Base-by-base conservation (phyloP, 2,113 vertebrate genomes). In the Apus apus region DNA sequence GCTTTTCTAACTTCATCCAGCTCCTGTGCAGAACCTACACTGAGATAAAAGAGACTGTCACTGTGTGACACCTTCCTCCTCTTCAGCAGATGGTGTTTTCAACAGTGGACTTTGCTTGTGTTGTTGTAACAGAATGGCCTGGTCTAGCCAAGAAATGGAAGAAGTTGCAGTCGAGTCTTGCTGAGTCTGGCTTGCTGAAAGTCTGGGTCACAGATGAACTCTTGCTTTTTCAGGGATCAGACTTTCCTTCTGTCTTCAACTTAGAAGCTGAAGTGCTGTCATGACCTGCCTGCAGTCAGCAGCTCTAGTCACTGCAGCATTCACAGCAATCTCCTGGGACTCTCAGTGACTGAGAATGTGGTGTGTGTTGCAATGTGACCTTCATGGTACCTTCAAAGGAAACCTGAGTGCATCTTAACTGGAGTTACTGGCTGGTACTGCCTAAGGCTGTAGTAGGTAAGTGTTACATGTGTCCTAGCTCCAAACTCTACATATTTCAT, bases 41-140 rank as follows among this genome's bases (percentile, higher is more conserved):
- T 43, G 86, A 87, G 95, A 95, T 94, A 61, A 95, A 90, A 96
- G 95, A 84, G 94, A 73, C 57, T 85, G 92, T 91, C 91, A 84
- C 94, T 86, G 90, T 6, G 48, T 96, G 96, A 96, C 90, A 89
- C 95, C 94, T 97, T 89, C 96, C 93, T 96, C 95, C 93, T 89
- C 93, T 81, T 96, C 95, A 94, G 95, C 95, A 97, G 96, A 97
- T 96, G 95, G 95, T 96, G 94, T 94, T 95, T 95, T 89, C 8
- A 25, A 74, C 86, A 70, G 80, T 92, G 95, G 96, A 94, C 95
- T 94, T 92, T 40, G 89, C 76, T 67, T 78, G 29, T 90, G 86
- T 81, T 84, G 88, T 84, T 95, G 11, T 73, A 84, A 77, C 65
- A 80, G 90, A 92, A 64, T 3, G 65, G 80, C 84, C 86, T 78